These are phyloP conservation scores for Probaryconus sp. DNA, from an alignment of 1,140 invertebrate species.

Conservation along the genomic window DNA sequence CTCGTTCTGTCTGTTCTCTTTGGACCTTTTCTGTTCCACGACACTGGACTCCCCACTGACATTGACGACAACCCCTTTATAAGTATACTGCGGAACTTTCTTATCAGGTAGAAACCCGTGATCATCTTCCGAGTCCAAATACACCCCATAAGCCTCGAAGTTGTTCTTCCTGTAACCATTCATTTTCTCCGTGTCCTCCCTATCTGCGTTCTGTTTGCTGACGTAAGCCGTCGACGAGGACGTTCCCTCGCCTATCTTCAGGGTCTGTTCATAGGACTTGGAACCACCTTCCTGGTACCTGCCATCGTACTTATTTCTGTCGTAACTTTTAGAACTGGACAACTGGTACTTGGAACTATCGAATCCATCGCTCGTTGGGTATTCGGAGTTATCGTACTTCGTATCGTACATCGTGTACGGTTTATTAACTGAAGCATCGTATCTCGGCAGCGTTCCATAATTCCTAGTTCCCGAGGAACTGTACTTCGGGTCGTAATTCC, in stretches of 20 bases:
- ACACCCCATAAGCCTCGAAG: constrained; percentile 79
- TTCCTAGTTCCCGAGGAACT: constrained; percentile 66
- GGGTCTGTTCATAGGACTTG: constrained; percentile 74
- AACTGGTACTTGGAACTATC: constrained; percentile 73
- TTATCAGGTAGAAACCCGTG: constrained; percentile 77
- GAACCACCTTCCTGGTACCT: constrained; percentile 66
- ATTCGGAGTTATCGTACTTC: constrained; percentile 69
- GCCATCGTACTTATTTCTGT: constrained; percentile 72
- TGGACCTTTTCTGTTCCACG: constrained; percentile 72
- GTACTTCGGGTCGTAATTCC: constrained; percentile 71
- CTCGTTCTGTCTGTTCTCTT: constrained; percentile 67
- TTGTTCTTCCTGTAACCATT: constrained; percentile 77
- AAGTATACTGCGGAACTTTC: constrained; percentile 74
- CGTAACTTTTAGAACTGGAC: constrained; percentile 75
- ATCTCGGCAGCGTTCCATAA: constrained; percentile 74
- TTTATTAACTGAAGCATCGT: constrained; percentile 66
- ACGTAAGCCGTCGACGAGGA: constrained; percentile 61
- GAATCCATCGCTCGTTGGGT: constrained; percentile 47
- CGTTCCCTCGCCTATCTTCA: constrained; percentile 73
- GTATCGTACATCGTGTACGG: constrained; percentile 64
- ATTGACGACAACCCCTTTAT: constrained; percentile 79
- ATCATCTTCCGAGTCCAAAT: constrained; percentile 78
- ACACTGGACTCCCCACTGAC: constrained; percentile 77
- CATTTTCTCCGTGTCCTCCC: constrained; percentile 71
- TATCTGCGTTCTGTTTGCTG: constrained; percentile 73